Conservation (phyloP, 2,888 invertebrate species). For the Belgica antarctica region DNA sequence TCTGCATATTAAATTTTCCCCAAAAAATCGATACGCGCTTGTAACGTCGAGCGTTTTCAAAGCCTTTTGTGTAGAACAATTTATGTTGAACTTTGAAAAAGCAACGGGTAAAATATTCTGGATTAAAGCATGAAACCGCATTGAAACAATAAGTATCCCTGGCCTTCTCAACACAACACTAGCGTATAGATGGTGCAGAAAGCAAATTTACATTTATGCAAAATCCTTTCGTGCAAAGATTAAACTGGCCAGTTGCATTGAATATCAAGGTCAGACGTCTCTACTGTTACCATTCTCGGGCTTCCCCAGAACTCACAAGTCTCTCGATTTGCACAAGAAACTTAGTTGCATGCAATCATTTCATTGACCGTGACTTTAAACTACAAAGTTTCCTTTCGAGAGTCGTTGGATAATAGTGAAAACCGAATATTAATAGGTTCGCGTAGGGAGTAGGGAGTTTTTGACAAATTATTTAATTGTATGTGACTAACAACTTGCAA, state of each 20-base stretch:
- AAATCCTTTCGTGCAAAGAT: too few species aligned
- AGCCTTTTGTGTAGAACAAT: too few species aligned
- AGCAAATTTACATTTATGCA: conserved; percentile 1
- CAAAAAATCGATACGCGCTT: not conserved
- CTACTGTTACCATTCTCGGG: not conserved
- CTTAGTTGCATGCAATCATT: not conserved
- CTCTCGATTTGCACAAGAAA: too few species aligned
- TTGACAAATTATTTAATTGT: not conserved
- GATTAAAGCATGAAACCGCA: too few species aligned
- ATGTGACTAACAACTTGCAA: not conserved
- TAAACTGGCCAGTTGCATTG: conserved; percentile 9
- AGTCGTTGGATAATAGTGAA: not conserved
- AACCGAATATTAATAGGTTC: not conserved
- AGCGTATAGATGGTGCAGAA: not conserved
- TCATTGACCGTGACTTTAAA: not conserved
- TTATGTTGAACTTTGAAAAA: conserved; percentile 13
- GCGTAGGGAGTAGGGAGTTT: not conserved
- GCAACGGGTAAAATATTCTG: too few species aligned
- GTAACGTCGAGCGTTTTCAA: not conserved
- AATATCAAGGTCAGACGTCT: not conserved
- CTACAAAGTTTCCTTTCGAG: not conserved
- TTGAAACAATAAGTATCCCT: not conserved
- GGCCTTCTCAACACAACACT: conserved; percentile 16
- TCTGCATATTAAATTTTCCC: too few species aligned
- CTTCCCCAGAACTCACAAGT: not conserved